Conservation (phyloP, 1,140 invertebrate genomes). For the Amyelois transitella region DNA sequence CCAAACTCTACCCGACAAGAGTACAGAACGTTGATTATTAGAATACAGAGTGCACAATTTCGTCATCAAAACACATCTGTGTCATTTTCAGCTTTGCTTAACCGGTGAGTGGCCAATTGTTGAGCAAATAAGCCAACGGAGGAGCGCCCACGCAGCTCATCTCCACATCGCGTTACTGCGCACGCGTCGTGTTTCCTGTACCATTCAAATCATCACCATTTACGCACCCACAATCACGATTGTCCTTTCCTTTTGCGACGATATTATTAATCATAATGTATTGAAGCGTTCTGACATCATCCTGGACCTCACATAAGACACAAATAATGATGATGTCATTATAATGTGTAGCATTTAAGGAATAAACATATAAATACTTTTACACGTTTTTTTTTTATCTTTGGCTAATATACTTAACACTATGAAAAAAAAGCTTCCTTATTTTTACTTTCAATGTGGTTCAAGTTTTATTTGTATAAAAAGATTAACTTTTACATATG, state of each 20-base stretch:
- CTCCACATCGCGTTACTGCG: conserved; percentile 55
- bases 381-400: not conserved
- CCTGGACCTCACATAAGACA: not conserved
- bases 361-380: not conserved
- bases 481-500: too few relatives aligned
- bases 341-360: not conserved
- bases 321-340: not conserved
- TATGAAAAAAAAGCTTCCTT: too few relatives aligned
- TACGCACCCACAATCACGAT: conserved; percentile 35
- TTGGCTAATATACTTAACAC: not conserved
- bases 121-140: conserved; percentile 44
- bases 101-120: conserved; percentile 35
- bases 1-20: too few relatives aligned
- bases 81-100: conserved; percentile 13
- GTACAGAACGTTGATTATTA: too few relatives aligned
- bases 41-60: too few relatives aligned
- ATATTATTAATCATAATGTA: conserved; percentile 18
- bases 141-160: conserved; percentile 63
- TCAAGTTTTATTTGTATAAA: too few relatives aligned
- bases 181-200: conserved; percentile 61
- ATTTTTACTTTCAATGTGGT: too few relatives aligned
- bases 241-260: conserved; percentile 22
- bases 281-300: conserved; percentile 17
- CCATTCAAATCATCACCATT: conserved; percentile 40
- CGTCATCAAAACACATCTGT: not conserved